Evolutionary conservation across 2,888 invertebrate species (phyloP).

Genomic region (Prenolepis imparis): DNA sequence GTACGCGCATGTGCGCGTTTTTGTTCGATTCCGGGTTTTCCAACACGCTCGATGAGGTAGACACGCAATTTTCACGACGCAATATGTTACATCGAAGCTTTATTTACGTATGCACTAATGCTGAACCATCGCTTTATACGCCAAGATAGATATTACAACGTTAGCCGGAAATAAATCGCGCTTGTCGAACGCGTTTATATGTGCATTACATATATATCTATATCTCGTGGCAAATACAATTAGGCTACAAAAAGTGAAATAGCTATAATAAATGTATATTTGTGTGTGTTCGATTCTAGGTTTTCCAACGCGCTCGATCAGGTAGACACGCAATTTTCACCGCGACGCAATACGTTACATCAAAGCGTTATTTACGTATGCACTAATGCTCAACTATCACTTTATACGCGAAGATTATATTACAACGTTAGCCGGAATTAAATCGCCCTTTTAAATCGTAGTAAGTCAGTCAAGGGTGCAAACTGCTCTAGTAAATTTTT

Average conservation of each 20-base stretch:
- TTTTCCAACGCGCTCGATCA: conserved; percentile 10
- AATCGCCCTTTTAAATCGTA: not conserved
- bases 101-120: conserved; percentile 18
- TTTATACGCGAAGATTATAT: not conserved
- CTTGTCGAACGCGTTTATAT: too few relatives aligned
- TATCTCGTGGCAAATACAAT: not conserved
- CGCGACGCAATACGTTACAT: conserved; percentile 17
- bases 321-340: conserved; percentile 34
- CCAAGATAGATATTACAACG: not conserved
- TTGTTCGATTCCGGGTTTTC: conserved; percentile 27
- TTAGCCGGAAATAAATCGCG: not conserved
- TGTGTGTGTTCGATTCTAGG: not conserved
- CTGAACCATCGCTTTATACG: not conserved
- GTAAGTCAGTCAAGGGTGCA: not conserved
- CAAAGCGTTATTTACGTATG: conserved; percentile 19
- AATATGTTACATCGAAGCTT: conserved; percentile 8
- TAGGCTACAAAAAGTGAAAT: not conserved
- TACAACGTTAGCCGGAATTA: not conserved
- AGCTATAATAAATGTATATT: not conserved
- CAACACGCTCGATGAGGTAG: not conserved
- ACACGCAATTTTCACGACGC: conserved; percentile 34
- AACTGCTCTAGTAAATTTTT: not conserved
- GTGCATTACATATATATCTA: not conserved
- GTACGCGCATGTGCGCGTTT: too few relatives aligned
- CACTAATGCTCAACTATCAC: conserved; percentile 1